A percentile compares a stretch with the other conserved stretches of the same genome.
phyloP scores from a whole-genome alignment of 2,888 invertebrate genomes.

The Abscondita cerata region DNA sequence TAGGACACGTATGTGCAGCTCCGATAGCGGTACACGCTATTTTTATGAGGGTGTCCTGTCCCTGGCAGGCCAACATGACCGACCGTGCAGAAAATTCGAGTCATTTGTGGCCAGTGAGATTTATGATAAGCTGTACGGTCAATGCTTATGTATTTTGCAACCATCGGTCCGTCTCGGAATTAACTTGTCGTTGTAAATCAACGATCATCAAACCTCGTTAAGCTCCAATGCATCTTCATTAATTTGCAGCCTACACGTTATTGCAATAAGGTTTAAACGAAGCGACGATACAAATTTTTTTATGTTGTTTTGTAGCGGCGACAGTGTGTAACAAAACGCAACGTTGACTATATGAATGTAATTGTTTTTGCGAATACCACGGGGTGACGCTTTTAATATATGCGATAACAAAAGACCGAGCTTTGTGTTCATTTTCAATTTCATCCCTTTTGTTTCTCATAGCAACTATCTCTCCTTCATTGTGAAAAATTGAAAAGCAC shows the following conservation, averaged over 20 bases:
- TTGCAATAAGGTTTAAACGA: slow-evolving; percentile 12
- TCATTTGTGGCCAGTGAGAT: slow-evolving; percentile 43
- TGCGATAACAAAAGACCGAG: slow-evolving; percentile 35
- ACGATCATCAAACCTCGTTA: slow-evolving; percentile 28
- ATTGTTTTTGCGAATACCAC: slow-evolving; percentile 30
- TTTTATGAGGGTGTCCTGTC: slow-evolving; percentile 31
- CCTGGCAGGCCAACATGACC: slow-evolving; percentile 32
- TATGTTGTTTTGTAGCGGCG: slow-evolving; percentile 25
- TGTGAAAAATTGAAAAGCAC: background rate
- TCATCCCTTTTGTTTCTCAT: slow-evolving; percentile 29
- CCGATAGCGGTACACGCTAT: slow-evolving; percentile 35
- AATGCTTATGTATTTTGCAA: slow-evolving; percentile 33
- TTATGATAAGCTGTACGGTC: slow-evolving; percentile 44
- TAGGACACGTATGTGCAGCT: slow-evolving; percentile 31
- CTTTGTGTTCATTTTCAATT: slow-evolving; percentile 37
- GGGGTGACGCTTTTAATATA: slow-evolving; percentile 35
- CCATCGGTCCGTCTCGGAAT: slow-evolving; percentile 19
- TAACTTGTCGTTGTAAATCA: slow-evolving; percentile 27
- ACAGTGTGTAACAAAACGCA: slow-evolving; percentile 30
- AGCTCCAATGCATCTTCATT: slow-evolving; percentile 39
- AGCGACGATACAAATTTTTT: slow-evolving; percentile 29
- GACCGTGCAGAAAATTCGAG: slow-evolving; percentile 44
- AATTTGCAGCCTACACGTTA: slow-evolving; percentile 26
- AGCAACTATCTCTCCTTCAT: background rate
- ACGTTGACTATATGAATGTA: slow-evolving; percentile 31